Base-by-base conservation (phyloP, 1,140 invertebrate species). In the Leptinotarsa undecemlineata region DNA sequence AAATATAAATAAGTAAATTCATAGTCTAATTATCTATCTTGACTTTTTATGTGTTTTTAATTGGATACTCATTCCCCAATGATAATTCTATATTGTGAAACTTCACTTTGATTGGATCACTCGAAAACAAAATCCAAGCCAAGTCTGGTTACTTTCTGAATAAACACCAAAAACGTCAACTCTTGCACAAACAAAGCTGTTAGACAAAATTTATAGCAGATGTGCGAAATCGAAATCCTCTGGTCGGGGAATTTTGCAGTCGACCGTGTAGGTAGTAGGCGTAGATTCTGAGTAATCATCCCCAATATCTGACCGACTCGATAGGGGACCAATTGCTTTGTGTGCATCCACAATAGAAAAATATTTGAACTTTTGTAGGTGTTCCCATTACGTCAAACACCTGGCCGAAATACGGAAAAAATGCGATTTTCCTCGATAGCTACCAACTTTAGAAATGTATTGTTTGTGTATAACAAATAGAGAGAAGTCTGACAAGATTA, bases 331-430 rank as follows among this genome's bases (percentile, higher is more conserved):
- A 70, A 48, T 42, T 48, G 68, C 68, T 51, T 57, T 57, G 68
- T 48, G 42, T 57, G 26, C 47, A 3, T 17, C 15, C 17, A 74
- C 68, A 20, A 63, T 42, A 71, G 62, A 63, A 71, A 71, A 68
- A 70, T 76, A 71, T 76, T 76, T 51, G 64, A 66, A 76, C 75
- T 68, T 69, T 76, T 73, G 75, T 76, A 76, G 75, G 75, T 73
- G 75, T 76, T 71, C 15, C 15, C 15, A 57, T 57, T 17, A 14
- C 51, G 21, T 70, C 60, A 67, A 17, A 67, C 75, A 76, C 71
- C 75, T 76, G 75, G 75, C 20, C 48, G 19, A 48, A 17, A n/a
- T 19, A 2, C 48, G n/a, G 33, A 70, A 70, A 51, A 17, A 20
- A 47, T 42, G 15, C 64, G 6, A 33, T 64, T 26, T 2, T 67